Evolutionary conservation across 92 coral and sea anemone genomes (phyloP).

Genomic region (Montipora capitata): DNA sequence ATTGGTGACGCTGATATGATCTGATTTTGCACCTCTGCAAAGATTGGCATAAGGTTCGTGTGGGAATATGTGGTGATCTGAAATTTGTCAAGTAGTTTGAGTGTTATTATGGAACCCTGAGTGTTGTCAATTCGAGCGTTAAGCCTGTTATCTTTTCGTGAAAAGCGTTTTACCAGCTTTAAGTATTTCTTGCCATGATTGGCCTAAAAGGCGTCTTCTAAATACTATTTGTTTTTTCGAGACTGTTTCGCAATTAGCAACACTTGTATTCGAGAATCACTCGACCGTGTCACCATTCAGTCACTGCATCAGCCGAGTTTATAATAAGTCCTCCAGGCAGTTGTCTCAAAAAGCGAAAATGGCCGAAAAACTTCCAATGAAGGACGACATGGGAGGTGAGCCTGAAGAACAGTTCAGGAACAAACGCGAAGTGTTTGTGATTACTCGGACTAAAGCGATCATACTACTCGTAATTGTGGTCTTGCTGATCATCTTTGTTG

Average conservation of each 20-base stretch:
- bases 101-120: background rate
- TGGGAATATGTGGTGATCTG: background rate
- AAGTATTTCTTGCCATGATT: background rate
- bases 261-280: background rate
- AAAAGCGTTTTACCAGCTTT: slow-evolving; percentile 24
- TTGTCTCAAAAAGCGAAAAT: background rate
- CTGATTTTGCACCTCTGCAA: too few species aligned
- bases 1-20: too few species aligned
- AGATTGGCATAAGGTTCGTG: too few species aligned
- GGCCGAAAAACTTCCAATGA: slow-evolving; percentile 44
- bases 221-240: slow-evolving; percentile 3
- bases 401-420: background rate
- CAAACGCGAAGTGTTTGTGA: slow-evolving; percentile 4
- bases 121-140: background rate
- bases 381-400: background rate
- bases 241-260: background rate
- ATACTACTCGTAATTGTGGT: slow-evolving; percentile 69
- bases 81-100: background rate
- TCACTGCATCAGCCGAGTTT: too few species aligned
- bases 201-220: background rate
- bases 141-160: background rate
- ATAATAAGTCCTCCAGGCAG: too few species aligned
- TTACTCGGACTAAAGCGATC: slow-evolving; percentile 33
- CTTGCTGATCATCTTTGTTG: slow-evolving; percentile 74
- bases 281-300: too few species aligned